Conservation (phyloP, 2,888 invertebrate genomes). For the Cactoblastis cactorum region DNA sequence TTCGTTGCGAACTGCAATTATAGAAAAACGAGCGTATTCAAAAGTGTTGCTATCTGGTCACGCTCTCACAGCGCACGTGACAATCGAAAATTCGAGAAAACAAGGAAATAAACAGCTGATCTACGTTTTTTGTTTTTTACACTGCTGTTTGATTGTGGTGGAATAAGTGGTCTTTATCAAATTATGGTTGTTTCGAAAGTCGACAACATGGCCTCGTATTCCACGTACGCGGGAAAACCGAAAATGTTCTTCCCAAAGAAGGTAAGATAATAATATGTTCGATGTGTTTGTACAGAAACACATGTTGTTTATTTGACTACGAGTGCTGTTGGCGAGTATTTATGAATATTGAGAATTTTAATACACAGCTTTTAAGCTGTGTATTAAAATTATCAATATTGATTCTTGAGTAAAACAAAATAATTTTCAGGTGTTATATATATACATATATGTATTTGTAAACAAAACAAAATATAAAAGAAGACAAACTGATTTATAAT, state of each 20-base stretch:
- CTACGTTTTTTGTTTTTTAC: conserved; percentile 40
- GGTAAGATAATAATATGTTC: conserved; percentile 43
- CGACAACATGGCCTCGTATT: conserved; percentile 75
- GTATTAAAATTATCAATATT: too few relatives aligned
- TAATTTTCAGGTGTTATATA: too few relatives aligned
- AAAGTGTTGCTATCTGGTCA: conserved; percentile 49
- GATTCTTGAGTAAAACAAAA: too few relatives aligned
- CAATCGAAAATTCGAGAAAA: conserved; percentile 68
- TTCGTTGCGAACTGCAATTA: conserved; percentile 44
- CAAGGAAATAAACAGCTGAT: conserved; percentile 39
- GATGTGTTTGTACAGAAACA: conserved; percentile 20
- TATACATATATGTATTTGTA: too few relatives aligned
- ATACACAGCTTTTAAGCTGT: too few relatives aligned
- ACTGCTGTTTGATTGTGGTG: conserved; percentile 54
- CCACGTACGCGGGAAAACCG: conserved; percentile 74
- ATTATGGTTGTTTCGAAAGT: conserved; percentile 76
- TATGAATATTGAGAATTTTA: background rate
- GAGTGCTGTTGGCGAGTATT: background rate
- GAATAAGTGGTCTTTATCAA: conserved; percentile 57
- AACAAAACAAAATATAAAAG: too few relatives aligned
- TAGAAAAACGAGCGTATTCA: conserved; percentile 41
- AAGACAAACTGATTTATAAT: too few relatives aligned
- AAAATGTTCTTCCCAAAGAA: conserved; percentile 76
- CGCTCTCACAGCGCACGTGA: conserved; percentile 52
- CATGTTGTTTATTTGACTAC: conserved; percentile 19